These are phyloP conservation scores for Iguana delicatissima DNA, from an alignment of 2,797 vertebrate species.

Conservation along the genomic window DNA sequence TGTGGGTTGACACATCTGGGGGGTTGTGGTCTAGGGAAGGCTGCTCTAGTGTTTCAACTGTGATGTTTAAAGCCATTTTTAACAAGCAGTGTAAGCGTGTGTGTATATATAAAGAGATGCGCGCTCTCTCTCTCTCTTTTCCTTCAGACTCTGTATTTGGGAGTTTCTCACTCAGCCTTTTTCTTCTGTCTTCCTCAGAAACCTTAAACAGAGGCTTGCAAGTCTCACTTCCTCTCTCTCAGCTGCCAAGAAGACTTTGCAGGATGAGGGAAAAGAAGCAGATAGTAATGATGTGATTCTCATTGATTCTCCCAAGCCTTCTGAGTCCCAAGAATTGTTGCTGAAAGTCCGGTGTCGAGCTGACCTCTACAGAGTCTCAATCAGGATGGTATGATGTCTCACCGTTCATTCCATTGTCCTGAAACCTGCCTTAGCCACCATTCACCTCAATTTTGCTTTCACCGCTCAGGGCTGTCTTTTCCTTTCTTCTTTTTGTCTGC, in stretches of 20 bases:
- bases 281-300: constrained; percentile 13
- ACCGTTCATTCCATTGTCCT: neutral
- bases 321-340: neutral
- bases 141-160: too few relatives aligned
- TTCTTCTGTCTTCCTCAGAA: neutral
- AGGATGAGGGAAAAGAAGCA: neutral
- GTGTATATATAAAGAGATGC: neutral
- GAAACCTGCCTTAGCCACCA: neutral
- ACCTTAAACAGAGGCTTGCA: neutral
- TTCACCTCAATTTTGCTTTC: neutral
- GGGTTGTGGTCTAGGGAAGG: neutral
- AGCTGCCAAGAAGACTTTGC: constrained; percentile 25
- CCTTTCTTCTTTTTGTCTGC: neutral
- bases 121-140: neutral
- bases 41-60: too few relatives aligned
- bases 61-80: neutral
- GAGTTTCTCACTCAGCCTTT: too few relatives aligned
- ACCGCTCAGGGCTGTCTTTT: neutral
- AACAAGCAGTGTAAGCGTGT: neutral
- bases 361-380: constrained; percentile 15
- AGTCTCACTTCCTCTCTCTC: constrained; percentile 18
- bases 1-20: neutral
- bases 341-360: constrained; percentile 34
- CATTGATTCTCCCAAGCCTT: neutral
- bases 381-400: constrained; percentile 20